Evolutionary conservation across 2,888 invertebrate genomes (phyloP).

Genomic region (Bombyx huttoni): DNA sequence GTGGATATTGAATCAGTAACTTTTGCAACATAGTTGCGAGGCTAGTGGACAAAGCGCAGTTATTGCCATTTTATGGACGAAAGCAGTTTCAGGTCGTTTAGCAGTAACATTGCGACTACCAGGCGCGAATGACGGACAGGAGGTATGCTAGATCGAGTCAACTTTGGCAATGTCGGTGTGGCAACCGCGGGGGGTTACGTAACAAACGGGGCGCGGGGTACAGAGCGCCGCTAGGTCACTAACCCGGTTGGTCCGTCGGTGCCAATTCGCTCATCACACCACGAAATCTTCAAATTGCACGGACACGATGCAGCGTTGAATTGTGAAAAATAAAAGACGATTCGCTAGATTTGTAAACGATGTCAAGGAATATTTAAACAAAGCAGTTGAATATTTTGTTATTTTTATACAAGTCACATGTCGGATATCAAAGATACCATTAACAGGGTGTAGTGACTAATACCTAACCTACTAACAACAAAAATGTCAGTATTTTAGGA

Average conservation of each 20-base stretch:
- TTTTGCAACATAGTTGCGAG: not conserved
- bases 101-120: constrained; percentile 27
- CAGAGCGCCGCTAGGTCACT: constrained; percentile 39
- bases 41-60: not conserved
- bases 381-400: not conserved
- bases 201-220: constrained; percentile 34
- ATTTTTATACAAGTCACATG: not conserved
- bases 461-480: too few species aligned
- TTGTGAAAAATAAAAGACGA: constrained; percentile 26
- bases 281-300: constrained; percentile 56
- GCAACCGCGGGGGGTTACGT: constrained; percentile 57
- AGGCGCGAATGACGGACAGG: constrained; percentile 37
- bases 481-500: too few species aligned
- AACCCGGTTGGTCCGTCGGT: constrained; percentile 61
- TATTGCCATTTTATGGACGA: not conserved
- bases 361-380: constrained; percentile 25
- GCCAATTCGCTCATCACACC: constrained; percentile 67
- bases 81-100: not conserved
- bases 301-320: constrained; percentile 31
- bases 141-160: constrained; percentile 20
- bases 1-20: not conserved
- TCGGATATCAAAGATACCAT: not conserved
- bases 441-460: not conserved
- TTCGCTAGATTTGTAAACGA: constrained; percentile 21
- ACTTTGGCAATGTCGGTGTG: constrained; percentile 60